phyloP scores from a whole-genome alignment of 2,113 vertebrate species.

The Poecilia latipinna region DNA sequence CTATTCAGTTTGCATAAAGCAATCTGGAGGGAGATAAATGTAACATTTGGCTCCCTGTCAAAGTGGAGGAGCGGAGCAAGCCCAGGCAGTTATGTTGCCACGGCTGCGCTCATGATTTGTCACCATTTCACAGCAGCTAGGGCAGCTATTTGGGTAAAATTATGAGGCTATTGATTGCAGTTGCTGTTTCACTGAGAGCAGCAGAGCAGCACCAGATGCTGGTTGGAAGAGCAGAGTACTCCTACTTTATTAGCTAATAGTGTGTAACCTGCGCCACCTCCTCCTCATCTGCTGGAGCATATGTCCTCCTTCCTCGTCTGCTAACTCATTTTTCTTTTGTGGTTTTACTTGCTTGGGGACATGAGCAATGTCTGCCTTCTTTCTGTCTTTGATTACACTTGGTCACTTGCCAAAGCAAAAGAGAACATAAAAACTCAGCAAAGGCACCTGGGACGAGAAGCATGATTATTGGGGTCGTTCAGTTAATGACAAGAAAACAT shows the following conservation, averaged over 20 bases:
- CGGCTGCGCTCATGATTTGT: constrained; percentile 76
- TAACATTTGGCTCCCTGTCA: constrained; percentile 52
- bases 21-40: constrained; percentile 52
- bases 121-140: constrained; percentile 80
- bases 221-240: constrained; percentile 62
- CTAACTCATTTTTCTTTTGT: too few relatives aligned
- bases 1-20: constrained; percentile 52
- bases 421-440: too few relatives aligned
- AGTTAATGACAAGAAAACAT: too few relatives aligned
- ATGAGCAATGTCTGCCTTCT: too few relatives aligned
- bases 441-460: too few relatives aligned
- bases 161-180: constrained; percentile 88
- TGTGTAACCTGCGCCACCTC: too few relatives aligned
- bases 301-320: too few relatives aligned
- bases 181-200: constrained; percentile 84
- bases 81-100: constrained; percentile 1
- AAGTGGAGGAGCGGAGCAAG: constrained; percentile 21
- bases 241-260: constrained; percentile 67
- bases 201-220: constrained; percentile 66
- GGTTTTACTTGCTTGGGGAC: too few relatives aligned
- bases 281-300: too few relatives aligned
- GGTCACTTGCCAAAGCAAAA: too few relatives aligned
- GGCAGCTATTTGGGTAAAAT: constrained; percentile 87
- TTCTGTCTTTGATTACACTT: too few relatives aligned
- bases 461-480: too few relatives aligned